Evolutionary conservation across 2,888 invertebrate genomes (phyloP).

Genomic region (Oithona nana): DNA sequence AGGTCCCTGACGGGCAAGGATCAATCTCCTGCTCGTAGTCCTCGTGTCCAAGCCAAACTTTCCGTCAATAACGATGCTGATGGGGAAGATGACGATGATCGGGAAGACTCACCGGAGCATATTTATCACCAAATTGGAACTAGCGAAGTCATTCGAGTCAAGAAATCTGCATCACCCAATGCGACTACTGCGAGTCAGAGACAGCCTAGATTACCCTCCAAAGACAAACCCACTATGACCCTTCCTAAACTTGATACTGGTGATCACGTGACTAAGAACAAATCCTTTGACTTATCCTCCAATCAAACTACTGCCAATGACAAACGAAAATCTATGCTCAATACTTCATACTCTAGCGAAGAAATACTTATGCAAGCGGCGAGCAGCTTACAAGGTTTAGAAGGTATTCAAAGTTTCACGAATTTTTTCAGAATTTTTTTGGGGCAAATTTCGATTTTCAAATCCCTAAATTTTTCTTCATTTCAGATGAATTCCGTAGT

Average conservation of each 20-base stretch:
- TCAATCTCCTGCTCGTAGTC: not conserved
- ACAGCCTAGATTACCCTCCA: not conserved
- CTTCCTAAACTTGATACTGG: no score
- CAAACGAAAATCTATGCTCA: conserved; percentile 1
- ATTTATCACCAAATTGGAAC: conserved; percentile 16
- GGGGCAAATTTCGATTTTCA: not conserved
- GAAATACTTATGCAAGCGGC: conserved; percentile 13
- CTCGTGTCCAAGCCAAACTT: not conserved
- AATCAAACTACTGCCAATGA: not conserved
- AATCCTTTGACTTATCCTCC: not conserved
- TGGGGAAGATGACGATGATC: not conserved
- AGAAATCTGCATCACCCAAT: not conserved
- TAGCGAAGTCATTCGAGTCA: not conserved
- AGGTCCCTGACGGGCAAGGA: not conserved
- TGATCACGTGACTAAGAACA: no score
- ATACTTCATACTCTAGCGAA: conserved; percentile 13
- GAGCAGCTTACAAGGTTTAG: conserved; percentile 3
- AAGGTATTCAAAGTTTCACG: no score
- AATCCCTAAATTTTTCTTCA: not conserved
- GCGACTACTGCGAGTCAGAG: not conserved
- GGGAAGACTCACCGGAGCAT: conserved; percentile 14
- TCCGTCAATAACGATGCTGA: not conserved
- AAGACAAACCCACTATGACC: no score
- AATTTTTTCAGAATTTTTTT: no score
- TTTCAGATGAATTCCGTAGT: not conserved